These are phyloP conservation scores for Bombus impatiens DNA, from an alignment of 1,140 invertebrate genomes.

Conservation along the genomic window DNA sequence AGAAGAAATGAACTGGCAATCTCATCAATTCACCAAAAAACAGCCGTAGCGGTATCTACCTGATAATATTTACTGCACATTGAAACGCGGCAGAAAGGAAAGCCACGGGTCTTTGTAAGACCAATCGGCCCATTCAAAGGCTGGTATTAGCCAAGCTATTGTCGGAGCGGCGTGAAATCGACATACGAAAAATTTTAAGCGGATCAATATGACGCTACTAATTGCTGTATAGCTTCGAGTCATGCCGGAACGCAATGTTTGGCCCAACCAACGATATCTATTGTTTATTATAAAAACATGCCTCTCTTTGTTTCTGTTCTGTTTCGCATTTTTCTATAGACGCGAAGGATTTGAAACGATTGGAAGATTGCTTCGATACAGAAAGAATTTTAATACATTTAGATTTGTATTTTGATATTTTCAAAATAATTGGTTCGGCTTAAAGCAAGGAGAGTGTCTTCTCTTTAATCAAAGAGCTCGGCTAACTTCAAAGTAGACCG, in stretches of 20 bases:
- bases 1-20: constrained; percentile 48
- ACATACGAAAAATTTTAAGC: neutral
- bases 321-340: neutral
- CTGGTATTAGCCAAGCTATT: constrained; percentile 27
- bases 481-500: neutral
- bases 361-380: neutral
- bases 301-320: neutral
- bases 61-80: constrained; percentile 44
- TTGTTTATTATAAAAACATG: neutral
- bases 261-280: neutral
- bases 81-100: neutral
- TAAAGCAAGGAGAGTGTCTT: neutral
- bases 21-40: constrained; percentile 38
- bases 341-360: neutral
- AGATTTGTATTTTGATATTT: neutral
- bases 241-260: no score
- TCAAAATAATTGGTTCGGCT: neutral
- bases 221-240: neutral
- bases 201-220: constrained; percentile 30
- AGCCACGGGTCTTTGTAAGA: neutral
- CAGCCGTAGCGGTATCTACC: constrained; percentile 25
- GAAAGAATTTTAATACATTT: no score
- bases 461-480: neutral
- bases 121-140: constrained; percentile 12
- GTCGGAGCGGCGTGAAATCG: constrained; percentile 6